Evolutionary conservation across 2,113 vertebrate genomes (phyloP), one percentile per base, ranked within the genome.

Genomic region (Cercopithecus mona): DNA sequence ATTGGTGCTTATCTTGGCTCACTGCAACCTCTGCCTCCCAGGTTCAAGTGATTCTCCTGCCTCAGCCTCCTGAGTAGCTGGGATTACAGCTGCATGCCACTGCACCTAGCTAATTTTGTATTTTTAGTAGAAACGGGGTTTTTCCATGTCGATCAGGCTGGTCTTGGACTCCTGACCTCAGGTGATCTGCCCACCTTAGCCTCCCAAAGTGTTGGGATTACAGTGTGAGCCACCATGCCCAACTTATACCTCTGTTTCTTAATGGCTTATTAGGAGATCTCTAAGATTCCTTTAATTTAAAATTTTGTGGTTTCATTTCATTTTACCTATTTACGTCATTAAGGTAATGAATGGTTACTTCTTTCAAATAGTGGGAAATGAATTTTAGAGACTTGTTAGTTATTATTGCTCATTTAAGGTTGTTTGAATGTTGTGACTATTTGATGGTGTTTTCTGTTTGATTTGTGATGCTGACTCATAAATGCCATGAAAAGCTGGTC

Each of bases 271-370:
- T 57, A 73, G 27, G 61, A 93, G 76, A 68, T 83, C 6, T 38
- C 27, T 88, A 72, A 40, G 5, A 52, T 87, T 94, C 61, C 27
- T 93, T 93, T 83, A 10, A 55, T 92, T 64, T 76, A 55, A 89
- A 83, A 86, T 76, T 93, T 57, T 93, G 48, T 78, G 17, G 78
- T 88, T 94, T 72, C 75, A 23, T 88, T 78, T 76, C 82, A 12
- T 66, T 86, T 95, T n/a, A 75, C 7, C 55, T 14, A 17, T 45
- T n/a, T 16, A 50, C 14, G 32, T 25, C 61, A n/a, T 81, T 48
- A 76, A 89, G 83, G 32, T 76, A 59, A 55, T 50, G 35, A 90
- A n/a, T 96, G 45, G 3, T 93, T 96, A 45, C 43, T 55, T 83
- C 61, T 90, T 87, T 89, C 35, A 82, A 80, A 75, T 61, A 11